Conservation (phyloP, 2,113 vertebrate genomes). For the Ursus arctos region DNA sequence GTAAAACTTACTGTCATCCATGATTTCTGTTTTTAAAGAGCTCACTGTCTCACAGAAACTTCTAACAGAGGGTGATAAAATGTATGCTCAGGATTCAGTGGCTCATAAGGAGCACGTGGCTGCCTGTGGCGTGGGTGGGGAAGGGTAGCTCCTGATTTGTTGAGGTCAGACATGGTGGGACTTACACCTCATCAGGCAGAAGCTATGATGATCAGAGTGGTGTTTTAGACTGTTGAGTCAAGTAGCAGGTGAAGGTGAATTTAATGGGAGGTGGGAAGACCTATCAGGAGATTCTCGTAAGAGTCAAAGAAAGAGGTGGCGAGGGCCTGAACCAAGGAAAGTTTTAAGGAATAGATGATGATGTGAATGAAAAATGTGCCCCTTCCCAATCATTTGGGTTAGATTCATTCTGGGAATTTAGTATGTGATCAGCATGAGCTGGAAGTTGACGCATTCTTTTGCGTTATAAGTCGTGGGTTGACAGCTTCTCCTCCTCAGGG, state of each 20-base stretch:
- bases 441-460: not conserved
- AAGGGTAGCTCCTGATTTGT: not conserved
- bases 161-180: not conserved
- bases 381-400: not conserved
- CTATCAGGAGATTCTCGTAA: not conserved
- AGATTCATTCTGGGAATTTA: not conserved
- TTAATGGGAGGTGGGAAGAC: not conserved
- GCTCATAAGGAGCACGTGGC: not conserved
- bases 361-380: not conserved
- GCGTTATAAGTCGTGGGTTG: not conserved
- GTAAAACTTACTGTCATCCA: not conserved
- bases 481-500: not conserved
- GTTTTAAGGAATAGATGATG: not conserved
- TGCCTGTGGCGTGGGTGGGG: not conserved
- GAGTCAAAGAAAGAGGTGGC: not conserved
- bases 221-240: not conserved
- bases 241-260: not conserved
- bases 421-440: not conserved
- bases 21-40: not conserved
- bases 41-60: not conserved
- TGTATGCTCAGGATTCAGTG: not conserved
- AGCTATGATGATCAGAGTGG: not conserved
- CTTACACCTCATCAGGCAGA: not conserved
- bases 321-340: not conserved
- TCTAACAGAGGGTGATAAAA: not conserved